phyloP scores from a whole-genome alignment of 2,113 vertebrate species.

The Alouatta palliata region DNA sequence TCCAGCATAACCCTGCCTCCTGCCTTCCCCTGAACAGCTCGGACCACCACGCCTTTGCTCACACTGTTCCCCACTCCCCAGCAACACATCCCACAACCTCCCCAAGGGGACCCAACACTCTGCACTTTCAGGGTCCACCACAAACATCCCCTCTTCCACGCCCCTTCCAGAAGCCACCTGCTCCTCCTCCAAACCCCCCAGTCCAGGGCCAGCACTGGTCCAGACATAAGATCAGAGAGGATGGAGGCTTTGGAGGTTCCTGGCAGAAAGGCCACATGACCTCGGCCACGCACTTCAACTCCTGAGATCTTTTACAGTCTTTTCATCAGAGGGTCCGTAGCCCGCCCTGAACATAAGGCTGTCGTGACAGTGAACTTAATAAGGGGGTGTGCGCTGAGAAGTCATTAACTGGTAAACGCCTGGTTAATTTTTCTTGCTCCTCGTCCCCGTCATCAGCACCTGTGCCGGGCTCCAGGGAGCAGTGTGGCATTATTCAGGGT shows the following conservation, averaged over 20 bases:
- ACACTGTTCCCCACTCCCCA: fast-evolving
- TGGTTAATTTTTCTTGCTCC: neutral
- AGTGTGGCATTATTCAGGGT: fast-evolving
- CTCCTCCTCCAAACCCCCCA: neutral
- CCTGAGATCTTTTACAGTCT: fast-evolving
- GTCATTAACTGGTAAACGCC: too few relatives aligned
- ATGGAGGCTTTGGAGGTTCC: fast-evolving
- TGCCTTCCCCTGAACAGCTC: neutral
- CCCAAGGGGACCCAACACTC: fast-evolving
- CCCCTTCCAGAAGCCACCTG: neutral
- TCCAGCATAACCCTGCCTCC: neutral
- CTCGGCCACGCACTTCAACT: fast-evolving
- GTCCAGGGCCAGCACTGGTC: fast-evolving
- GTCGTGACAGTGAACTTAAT: neutral
- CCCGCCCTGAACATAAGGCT: fast-evolving
- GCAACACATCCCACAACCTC: neutral
- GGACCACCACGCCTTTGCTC: neutral
- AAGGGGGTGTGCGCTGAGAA: fast-evolving
- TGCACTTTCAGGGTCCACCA: too few relatives aligned
- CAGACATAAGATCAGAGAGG: fast-evolving
- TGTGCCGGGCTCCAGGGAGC: fast-evolving
- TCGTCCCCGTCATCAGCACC: fast-evolving
- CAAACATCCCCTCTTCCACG: neutral
- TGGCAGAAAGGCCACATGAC: fast-evolving
- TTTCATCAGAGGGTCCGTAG: too few relatives aligned